Evolutionary conservation across 1,140 invertebrate species (phyloP).

Genomic region (Octopus bimaculoides): DNA sequence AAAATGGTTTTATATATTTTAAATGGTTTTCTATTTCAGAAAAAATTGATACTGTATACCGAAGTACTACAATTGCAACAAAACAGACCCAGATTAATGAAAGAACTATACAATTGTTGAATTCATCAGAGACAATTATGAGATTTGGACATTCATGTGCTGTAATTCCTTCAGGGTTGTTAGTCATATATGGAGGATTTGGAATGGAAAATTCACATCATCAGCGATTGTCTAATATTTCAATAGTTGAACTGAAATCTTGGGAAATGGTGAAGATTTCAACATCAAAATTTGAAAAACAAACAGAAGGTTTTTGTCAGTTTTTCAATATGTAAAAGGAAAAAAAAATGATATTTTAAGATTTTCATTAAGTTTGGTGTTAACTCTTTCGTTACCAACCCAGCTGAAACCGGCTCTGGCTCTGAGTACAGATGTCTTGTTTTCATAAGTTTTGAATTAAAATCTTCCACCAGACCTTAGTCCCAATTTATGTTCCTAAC

Average conservation of each 20-base stretch:
- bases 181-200: constrained; percentile 52
- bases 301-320: too few species aligned
- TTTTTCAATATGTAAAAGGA: too few species aligned
- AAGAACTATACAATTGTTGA: not conserved
- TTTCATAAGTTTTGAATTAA: too few species aligned
- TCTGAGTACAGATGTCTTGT: too few species aligned
- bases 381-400: too few species aligned
- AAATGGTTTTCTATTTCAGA: not conserved
- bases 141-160: constrained; percentile 47
- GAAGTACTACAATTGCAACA: not conserved
- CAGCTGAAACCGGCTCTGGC: too few species aligned
- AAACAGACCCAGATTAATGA: not conserved
- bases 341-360: too few species aligned
- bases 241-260: constrained; percentile 30
- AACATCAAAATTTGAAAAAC: too few species aligned
- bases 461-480: too few species aligned
- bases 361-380: too few species aligned
- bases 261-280: constrained; percentile 21
- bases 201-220: constrained; percentile 50
- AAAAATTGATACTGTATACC: not conserved
- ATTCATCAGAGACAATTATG: constrained; percentile 15
- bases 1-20: not conserved
- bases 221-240: constrained; percentile 41
- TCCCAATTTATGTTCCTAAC: too few species aligned
- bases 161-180: constrained; percentile 21